These are phyloP conservation scores for Drosophila trapezifrons DNA, from an alignment of 1,140 invertebrate species.

Conservation along the genomic window DNA sequence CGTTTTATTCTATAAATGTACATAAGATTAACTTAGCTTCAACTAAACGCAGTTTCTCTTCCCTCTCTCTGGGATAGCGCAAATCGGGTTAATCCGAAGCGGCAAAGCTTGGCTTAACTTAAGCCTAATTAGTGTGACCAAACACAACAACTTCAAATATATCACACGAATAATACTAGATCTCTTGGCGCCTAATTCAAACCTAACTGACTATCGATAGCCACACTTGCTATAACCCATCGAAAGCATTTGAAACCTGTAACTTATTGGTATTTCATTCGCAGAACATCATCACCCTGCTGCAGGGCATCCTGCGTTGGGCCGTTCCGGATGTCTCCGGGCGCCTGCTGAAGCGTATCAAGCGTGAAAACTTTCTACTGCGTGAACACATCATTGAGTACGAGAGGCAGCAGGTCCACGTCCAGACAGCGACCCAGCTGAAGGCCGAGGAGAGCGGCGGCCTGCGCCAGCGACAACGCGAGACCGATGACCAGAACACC, in stretches of 20 bases:
- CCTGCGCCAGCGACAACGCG: constrained; percentile 20
- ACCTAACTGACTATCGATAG: too few relatives aligned
- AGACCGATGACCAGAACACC: constrained; percentile 21
- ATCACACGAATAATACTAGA: too few relatives aligned
- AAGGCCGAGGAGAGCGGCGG: constrained; percentile 20
- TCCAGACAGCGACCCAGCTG: constrained; percentile 5
- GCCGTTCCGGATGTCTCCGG: constrained; percentile 92
- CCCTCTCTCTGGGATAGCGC: too few relatives aligned
- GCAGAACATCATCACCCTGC: constrained; percentile 91
- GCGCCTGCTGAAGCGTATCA: constrained; percentile 90
- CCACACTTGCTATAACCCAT: too few relatives aligned
- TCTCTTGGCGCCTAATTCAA: too few relatives aligned
- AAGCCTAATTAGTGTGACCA: too few relatives aligned
- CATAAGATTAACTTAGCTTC: too few relatives aligned
- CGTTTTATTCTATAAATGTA: too few relatives aligned
- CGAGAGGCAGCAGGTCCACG: constrained; percentile 84
- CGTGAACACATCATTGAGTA: constrained; percentile 93
- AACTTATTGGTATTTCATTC: constrained; percentile 52
- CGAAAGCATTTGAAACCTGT: not conserved
- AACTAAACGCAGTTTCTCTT: too few relatives aligned
- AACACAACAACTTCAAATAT: too few relatives aligned
- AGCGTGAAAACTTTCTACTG: constrained; percentile 92
- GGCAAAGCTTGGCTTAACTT: too few relatives aligned
- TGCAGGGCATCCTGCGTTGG: constrained; percentile 91
- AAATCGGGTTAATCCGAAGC: too few relatives aligned